These are phyloP conservation scores for Cydia amplana DNA, from an alignment of 1,140 invertebrate genomes.

Conservation along the genomic window DNA sequence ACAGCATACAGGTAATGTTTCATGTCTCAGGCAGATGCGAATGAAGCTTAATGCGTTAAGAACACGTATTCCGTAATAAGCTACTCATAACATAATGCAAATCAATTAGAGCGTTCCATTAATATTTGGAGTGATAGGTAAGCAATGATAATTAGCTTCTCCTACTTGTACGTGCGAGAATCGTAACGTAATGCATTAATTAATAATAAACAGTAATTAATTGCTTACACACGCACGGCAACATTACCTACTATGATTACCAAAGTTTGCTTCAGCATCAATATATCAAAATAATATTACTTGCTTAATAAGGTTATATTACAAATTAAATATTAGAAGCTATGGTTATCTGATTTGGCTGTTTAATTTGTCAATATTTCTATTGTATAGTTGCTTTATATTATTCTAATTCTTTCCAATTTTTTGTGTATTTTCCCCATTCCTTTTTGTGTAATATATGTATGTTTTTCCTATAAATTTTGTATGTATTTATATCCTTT, in stretches of 20 bases:
- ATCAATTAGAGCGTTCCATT: constrained; percentile 6
- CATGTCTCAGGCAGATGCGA: neutral
- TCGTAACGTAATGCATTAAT: constrained; percentile 16
- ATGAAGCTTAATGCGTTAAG: neutral
- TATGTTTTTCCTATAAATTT: too few species aligned
- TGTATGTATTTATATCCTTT: too few species aligned
- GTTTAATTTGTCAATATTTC: too few species aligned
- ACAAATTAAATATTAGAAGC: too few species aligned
- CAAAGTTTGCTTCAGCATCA: neutral
- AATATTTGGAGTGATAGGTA: constrained; percentile 21
- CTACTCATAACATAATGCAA: neutral
- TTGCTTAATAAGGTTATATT: too few species aligned
- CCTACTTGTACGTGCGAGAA: neutral
- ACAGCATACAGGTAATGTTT: too few species aligned
- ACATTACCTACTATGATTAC: neutral
- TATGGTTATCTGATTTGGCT: too few species aligned
- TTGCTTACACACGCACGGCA: constrained; percentile 6
- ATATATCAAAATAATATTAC: neutral
- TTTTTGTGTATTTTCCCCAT: too few species aligned
- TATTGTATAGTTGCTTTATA: too few species aligned
- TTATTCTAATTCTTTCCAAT: too few species aligned
- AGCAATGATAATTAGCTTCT: constrained; percentile 14
- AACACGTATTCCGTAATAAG: neutral
- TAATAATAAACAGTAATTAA: constrained; percentile 29
- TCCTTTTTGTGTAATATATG: too few species aligned